Evolutionary conservation across 2,113 vertebrate genomes (phyloP).

Genomic region (Condylura cristata): DNA sequence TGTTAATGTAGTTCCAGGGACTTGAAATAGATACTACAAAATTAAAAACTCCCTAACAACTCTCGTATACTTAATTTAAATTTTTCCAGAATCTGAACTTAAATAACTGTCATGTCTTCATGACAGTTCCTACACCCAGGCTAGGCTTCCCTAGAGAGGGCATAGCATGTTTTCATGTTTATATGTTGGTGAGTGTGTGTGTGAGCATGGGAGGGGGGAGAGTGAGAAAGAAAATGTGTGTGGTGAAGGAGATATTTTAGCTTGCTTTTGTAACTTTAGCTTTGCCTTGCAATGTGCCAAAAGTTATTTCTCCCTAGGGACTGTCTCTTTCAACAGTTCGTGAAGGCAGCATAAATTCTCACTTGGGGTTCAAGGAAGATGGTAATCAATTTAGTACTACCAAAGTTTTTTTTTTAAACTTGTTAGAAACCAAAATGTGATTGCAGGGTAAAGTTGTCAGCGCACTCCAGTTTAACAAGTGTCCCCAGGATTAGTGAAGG

Average conservation of each 20-base stretch:
- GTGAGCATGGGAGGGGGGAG: background rate
- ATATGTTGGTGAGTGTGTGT: background rate
- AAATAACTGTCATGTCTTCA: constrained; percentile 40
- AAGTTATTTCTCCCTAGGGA: constrained; percentile 87
- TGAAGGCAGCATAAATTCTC: constrained; percentile 86
- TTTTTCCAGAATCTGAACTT: constrained; percentile 46
- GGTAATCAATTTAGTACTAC: constrained; percentile 83
- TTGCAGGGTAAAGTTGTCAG: constrained; percentile 79
- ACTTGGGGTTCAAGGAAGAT: constrained; percentile 86
- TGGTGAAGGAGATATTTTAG: constrained; percentile 83
- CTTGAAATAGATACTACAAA: background rate
- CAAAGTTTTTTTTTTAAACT: constrained; percentile 74
- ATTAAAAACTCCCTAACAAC: background rate
- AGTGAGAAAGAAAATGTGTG: constrained; percentile 55
- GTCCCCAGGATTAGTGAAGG: constrained; percentile 90
- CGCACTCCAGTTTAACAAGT: constrained; percentile 85
- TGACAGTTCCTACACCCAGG: background rate
- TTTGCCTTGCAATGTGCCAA: constrained; percentile 84
- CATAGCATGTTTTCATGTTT: constrained; percentile 1
- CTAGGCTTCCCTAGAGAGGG: background rate
- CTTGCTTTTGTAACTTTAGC: constrained; percentile 84
- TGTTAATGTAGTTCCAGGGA: constrained; percentile 30
- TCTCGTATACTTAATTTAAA: constrained; percentile 34
- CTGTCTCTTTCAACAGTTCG: constrained; percentile 87
- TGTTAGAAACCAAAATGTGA: constrained; percentile 83